These are phyloP conservation scores for Anniella stebbinsi DNA, from an alignment of 2,797 vertebrate species.

Conservation along the genomic window DNA sequence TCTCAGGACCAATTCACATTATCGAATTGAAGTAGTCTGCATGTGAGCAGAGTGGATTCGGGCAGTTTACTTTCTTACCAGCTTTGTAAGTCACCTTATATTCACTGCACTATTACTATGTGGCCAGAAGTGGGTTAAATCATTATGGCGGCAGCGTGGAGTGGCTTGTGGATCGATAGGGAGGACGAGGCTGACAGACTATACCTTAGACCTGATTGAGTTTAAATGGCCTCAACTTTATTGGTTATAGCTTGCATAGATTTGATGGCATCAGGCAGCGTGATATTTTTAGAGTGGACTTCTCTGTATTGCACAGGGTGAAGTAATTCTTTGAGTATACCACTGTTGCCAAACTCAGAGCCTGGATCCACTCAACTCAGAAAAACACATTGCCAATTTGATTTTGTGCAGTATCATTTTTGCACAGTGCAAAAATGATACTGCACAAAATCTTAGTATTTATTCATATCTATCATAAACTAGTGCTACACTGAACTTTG, in stretches of 20 bases:
- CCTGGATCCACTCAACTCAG: neutral
- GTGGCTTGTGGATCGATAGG: too few species aligned
- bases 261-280: too few species aligned
- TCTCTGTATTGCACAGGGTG: neutral
- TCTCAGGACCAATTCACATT: neutral
- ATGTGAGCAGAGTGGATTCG: neutral
- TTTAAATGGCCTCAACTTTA: too few species aligned
- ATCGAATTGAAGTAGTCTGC: neutral
- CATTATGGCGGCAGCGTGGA: neutral
- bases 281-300: neutral
- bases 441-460: neutral
- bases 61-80: neutral
- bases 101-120: neutral
- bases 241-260: neutral
- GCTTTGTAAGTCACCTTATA: neutral
- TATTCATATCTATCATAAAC: neutral
- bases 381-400: neutral
- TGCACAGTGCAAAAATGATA: neutral
- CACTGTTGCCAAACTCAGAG: neutral
- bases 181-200: too few species aligned
- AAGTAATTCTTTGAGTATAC: neutral
- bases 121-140: neutral
- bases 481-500: neutral
- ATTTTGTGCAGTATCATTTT: neutral
- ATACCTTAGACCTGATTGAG: too few species aligned